A percentile compares a stretch with the other conserved stretches of the same genome.
These are phyloP conservation scores for Orchesellides sinensis DNA, from an alignment of 2,888 invertebrate species.

Conservation along the genomic window DNA sequence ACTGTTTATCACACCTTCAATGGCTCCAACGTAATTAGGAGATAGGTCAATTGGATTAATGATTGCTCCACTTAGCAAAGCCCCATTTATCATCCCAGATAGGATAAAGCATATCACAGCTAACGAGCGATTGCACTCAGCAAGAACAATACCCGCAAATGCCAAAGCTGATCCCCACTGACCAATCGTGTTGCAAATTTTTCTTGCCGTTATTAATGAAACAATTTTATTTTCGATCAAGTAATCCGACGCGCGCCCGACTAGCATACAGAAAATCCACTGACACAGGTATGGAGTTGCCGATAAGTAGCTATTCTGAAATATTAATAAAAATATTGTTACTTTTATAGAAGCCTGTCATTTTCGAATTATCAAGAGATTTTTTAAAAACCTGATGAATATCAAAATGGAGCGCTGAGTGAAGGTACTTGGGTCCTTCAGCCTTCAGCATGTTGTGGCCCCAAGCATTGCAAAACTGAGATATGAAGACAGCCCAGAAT, in stretches of 20 bases:
- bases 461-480: constrained; percentile 90
- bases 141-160: constrained; percentile 73
- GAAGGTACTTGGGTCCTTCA: constrained; percentile 90
- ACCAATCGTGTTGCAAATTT: constrained; percentile 69
- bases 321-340: constrained; percentile 3
- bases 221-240: constrained; percentile 51
- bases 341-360: not conserved
- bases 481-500: constrained; percentile 89
- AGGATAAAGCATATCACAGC: constrained; percentile 73
- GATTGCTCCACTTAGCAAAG: constrained; percentile 55
- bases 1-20: constrained; percentile 65
- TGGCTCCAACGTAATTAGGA: constrained; percentile 64
- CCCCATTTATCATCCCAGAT: constrained; percentile 60
- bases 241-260: constrained; percentile 55
- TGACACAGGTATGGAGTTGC: constrained; percentile 74
- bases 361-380: not conserved
- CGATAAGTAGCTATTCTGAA: constrained; percentile 74
- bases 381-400: constrained; percentile 81
- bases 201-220: constrained; percentile 58
- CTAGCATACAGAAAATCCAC: constrained; percentile 39
- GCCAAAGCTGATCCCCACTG: constrained; percentile 74
- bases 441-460: constrained; percentile 90
- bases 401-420: constrained; percentile 87
- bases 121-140: constrained; percentile 72
- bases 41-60: constrained; percentile 69